Evolutionary conservation across 2,113 vertebrate species (phyloP).

Genomic region (Donacobius atricapilla): DNA sequence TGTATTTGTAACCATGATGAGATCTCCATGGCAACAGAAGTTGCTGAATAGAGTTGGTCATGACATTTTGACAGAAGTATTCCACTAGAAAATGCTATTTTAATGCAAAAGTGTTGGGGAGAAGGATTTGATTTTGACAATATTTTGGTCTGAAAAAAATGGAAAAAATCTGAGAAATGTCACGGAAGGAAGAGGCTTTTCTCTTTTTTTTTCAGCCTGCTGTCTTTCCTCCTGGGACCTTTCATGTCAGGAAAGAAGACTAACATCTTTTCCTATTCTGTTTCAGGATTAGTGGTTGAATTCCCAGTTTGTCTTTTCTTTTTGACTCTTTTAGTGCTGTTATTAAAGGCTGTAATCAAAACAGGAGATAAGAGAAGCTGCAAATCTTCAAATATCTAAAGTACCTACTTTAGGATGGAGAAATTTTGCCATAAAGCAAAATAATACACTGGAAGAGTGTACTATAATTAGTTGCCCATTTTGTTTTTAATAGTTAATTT

Average conservation of each 20-base stretch:
- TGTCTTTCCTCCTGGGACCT: not conserved
- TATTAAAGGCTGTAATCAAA: slow-evolving; percentile 2
- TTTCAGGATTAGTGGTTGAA: slow-evolving; percentile 3
- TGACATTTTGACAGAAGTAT: not conserved
- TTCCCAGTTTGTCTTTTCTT: not conserved
- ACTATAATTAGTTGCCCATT: not conserved
- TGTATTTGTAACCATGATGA: slow-evolving; percentile 16
- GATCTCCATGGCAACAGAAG: not conserved
- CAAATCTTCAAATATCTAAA: not conserved
- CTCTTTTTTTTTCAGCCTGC: not conserved
- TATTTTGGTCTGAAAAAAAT: not conserved
- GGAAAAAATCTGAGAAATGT: not conserved
- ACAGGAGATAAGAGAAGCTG: slow-evolving; percentile 1
- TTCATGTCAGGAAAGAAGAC: not conserved
- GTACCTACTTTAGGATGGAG: not conserved
- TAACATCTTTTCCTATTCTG: not conserved
- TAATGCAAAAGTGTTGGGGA: not conserved
- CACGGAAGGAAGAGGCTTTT: not conserved
- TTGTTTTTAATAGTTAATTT: not conserved
- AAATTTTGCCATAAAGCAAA: not conserved
- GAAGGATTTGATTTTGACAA: not conserved
- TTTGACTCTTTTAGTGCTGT: not conserved
- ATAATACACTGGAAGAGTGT: not conserved
- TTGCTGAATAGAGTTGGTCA: not conserved
- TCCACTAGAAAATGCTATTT: not conserved